These are phyloP conservation scores for Synanthedon formicaeformis DNA, from an alignment of 2,888 invertebrate species.

Conservation along the genomic window DNA sequence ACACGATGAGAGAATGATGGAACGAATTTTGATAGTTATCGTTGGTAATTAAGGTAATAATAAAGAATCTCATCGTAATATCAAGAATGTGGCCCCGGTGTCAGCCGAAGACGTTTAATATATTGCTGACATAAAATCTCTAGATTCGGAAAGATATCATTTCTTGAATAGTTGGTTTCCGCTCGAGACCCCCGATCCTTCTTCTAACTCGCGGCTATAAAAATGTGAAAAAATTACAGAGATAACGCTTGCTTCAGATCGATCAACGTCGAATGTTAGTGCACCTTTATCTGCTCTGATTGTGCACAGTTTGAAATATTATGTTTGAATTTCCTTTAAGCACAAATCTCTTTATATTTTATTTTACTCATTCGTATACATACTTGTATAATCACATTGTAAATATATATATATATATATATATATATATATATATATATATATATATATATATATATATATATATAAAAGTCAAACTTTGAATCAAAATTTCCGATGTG, in stretches of 20 bases:
- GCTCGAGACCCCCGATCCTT: slow-evolving; percentile 35
- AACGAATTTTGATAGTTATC: slow-evolving; percentile 56
- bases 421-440: too few relatives aligned
- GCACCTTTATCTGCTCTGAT: slow-evolving; percentile 12
- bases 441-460: too few relatives aligned
- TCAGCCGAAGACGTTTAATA: slow-evolving; percentile 50
- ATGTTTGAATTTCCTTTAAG: too few relatives aligned
- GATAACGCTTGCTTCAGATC: slow-evolving; percentile 45
- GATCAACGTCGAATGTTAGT: slow-evolving; percentile 45
- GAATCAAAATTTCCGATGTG: too few relatives aligned
- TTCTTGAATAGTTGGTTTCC: slow-evolving; percentile 58
- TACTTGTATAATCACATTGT: too few relatives aligned
- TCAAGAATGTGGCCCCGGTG: slow-evolving; percentile 44
- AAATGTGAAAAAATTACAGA: slow-evolving; percentile 54
- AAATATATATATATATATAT: too few relatives aligned
- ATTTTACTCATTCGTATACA: too few relatives aligned
- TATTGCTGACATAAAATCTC: slow-evolving; percentile 62
- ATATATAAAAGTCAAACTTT: too few relatives aligned
- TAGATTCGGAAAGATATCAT: slow-evolving; percentile 58
- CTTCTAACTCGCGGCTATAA: slow-evolving; percentile 35
- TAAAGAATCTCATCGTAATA: slow-evolving; percentile 54
- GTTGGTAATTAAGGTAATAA: slow-evolving; percentile 59
- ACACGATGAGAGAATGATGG: slow-evolving; percentile 45
- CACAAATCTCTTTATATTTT: too few relatives aligned
- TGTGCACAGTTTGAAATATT: background rate